Conservation (phyloP, 2,888 invertebrate genomes). For the Andricus curvator region DNA sequence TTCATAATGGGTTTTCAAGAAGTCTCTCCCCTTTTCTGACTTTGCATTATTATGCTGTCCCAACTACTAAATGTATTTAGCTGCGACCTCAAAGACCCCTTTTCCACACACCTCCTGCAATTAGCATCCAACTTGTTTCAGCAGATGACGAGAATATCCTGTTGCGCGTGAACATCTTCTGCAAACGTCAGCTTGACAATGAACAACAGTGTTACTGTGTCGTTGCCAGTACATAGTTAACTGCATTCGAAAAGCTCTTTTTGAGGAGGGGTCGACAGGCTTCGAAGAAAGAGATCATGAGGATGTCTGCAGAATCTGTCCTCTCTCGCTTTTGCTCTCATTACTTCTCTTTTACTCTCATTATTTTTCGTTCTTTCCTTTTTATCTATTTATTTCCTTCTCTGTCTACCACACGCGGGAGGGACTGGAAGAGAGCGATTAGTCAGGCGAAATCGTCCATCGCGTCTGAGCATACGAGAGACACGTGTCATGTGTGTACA, state of each 20-base stretch:
- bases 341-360: background rate
- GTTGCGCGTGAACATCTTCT: slow-evolving; percentile 15
- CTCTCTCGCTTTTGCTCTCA: background rate
- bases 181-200: slow-evolving; percentile 37
- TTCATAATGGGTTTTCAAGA: slow-evolving; percentile 27
- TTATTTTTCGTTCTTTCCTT: background rate
- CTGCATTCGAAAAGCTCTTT: slow-evolving; percentile 34
- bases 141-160: slow-evolving; percentile 35
- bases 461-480: slow-evolving; percentile 78
- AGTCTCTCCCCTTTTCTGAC: slow-evolving; percentile 16
- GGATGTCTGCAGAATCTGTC: slow-evolving; percentile 37
- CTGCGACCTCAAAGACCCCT: slow-evolving; percentile 29
- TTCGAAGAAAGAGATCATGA: slow-evolving; percentile 52
- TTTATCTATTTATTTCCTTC: slow-evolving; percentile 15
- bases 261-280: slow-evolving; percentile 36
- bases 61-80: slow-evolving; percentile 36
- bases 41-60: slow-evolving; percentile 33
- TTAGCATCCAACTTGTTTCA: slow-evolving; percentile 39
- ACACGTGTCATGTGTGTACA: slow-evolving; percentile 71
- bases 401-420: slow-evolving; percentile 34
- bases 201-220: slow-evolving; percentile 34
- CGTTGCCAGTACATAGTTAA: slow-evolving; percentile 12
- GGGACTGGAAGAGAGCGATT: slow-evolving; percentile 71
- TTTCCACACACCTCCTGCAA: slow-evolving; percentile 39
- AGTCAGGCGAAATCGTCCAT: slow-evolving; percentile 78